Evolutionary conservation across 2,113 vertebrate genomes (phyloP), one percentile per base, ranked within the genome.

Genomic region (Chloroceryle aenea): DNA sequence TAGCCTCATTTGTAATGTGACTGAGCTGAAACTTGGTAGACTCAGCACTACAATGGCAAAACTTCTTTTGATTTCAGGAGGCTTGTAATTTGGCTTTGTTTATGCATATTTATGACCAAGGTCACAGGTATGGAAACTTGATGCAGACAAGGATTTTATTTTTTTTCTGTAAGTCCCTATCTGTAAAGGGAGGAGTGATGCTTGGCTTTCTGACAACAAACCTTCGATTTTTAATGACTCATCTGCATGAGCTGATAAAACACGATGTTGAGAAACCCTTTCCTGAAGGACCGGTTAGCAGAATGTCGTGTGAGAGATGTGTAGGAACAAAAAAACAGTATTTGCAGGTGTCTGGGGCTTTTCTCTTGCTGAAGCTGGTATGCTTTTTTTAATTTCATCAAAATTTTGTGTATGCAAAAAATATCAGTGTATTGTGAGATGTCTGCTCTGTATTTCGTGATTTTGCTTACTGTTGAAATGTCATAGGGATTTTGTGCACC

Each of bases 201-300:
- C 45, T 79, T 90, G 74, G 36, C 66, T 85, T 93, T 76, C 58
- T 87, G 85, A 83, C 67, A 87, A 77, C 34, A 87, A 86, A 87
- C 56, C 34, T 91, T 85, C 0, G 14, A 85, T 86, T 94, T 91
- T 87, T 95, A 88, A 83, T 88, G 85, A 69, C 75, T 90, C 20
- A 87, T 62, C 58, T 89, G 53, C 40, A 55, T 48, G 48, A 93
- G 58, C 71, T 93, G 94, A 82, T 93, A 83, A 90, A 93, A 58
- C 34, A 43, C 25, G 42, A n/a, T 0, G 9, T 79, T 79, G 58
- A 40, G 58, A 82, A 84, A 53, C 32, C 55, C 53, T 73, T 73
- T 74, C 67, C 74, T 63, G 53, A 79, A 91, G 71, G 22, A 9
- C 19, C 89, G 74, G 38, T 32, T 87, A 89, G 40, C 87, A 89